These are phyloP conservation scores for Brevipalpus yothersi DNA, from an alignment of 1,140 invertebrate species.

Conservation along the genomic window DNA sequence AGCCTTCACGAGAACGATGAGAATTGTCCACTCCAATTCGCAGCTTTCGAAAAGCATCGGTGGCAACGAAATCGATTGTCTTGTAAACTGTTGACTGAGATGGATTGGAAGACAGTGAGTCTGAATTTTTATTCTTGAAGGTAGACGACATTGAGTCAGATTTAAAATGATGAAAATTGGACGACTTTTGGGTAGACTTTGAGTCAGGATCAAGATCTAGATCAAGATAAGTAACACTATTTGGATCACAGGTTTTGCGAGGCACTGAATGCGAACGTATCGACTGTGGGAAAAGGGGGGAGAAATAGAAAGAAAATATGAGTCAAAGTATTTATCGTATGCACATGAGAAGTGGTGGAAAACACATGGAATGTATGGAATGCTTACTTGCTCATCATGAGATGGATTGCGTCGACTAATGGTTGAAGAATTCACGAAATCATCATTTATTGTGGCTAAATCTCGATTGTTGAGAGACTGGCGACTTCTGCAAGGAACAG, in stretches of 20 bases:
- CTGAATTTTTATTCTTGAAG: too few species aligned
- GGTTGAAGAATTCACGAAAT: slow-evolving; percentile 11
- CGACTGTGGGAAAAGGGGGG: neutral
- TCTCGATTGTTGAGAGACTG: too few species aligned
- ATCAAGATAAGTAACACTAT: neutral
- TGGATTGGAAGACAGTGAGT: neutral
- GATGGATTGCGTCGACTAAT: slow-evolving; percentile 13
- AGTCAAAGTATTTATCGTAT: too few species aligned
- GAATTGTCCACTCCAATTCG: slow-evolving; percentile 35
- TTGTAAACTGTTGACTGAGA: slow-evolving; percentile 43
- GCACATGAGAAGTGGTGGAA: neutral
- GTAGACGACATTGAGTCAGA: too few species aligned
- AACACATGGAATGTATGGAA: neutral
- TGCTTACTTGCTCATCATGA: slow-evolving; percentile 15
- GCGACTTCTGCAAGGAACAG: too few species aligned
- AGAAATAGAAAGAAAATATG: too few species aligned
- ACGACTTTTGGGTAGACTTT: neutral
- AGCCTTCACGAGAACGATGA: neutral
- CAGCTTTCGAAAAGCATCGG: slow-evolving; percentile 65
- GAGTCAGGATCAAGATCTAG: slow-evolving; percentile 6
- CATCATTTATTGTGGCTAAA: slow-evolving; percentile 9
- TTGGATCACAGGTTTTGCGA: neutral
- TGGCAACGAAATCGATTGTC: slow-evolving; percentile 70
- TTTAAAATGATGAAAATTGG: neutral
- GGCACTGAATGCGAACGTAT: neutral